Conservation (phyloP, 2,113 vertebrate genomes). For the Stigmatopora argus region DNA sequence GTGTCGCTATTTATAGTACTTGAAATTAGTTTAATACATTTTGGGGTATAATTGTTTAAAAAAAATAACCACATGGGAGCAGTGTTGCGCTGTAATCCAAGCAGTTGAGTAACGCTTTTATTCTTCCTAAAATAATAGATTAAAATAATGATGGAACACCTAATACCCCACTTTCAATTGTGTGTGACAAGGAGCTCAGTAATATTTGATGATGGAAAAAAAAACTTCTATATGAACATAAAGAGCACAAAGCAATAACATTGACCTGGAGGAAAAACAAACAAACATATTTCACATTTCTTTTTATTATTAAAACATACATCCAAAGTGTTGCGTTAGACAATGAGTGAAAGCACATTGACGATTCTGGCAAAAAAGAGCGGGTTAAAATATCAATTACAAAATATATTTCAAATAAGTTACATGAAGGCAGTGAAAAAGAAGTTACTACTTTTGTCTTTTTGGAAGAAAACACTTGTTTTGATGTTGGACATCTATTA, state of each 20-base stretch:
- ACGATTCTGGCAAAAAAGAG: constrained; percentile 39
- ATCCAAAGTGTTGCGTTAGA: constrained; percentile 46
- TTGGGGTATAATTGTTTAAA: not conserved
- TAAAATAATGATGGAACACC: too few relatives aligned
- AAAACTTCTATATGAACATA: not conserved
- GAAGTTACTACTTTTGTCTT: not conserved
- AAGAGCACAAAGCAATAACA: constrained; percentile 1
- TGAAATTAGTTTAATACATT: too few relatives aligned
- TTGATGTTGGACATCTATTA: not conserved
- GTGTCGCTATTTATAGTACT: too few relatives aligned
- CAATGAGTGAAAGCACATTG: constrained; percentile 43
- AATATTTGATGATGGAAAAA: not conserved
- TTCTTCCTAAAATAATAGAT: too few relatives aligned
- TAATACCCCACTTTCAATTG: not conserved
- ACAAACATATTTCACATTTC: constrained; percentile 7
- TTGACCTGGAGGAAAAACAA: constrained; percentile 16
- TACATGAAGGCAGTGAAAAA: constrained; percentile 16
- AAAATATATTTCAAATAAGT: constrained; percentile 42
- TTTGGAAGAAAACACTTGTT: not conserved
- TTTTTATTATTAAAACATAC: constrained; percentile 53
- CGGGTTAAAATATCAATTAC: constrained; percentile 39
- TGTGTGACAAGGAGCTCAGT: not conserved
- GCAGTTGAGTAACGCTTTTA: not conserved
- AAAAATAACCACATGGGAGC: constrained; percentile 12
- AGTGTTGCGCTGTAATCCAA: constrained; percentile 1